Evolutionary conservation across 2,797 vertebrate genomes (phyloP).

Genomic region (Hapalemur alaotrensis): DNA sequence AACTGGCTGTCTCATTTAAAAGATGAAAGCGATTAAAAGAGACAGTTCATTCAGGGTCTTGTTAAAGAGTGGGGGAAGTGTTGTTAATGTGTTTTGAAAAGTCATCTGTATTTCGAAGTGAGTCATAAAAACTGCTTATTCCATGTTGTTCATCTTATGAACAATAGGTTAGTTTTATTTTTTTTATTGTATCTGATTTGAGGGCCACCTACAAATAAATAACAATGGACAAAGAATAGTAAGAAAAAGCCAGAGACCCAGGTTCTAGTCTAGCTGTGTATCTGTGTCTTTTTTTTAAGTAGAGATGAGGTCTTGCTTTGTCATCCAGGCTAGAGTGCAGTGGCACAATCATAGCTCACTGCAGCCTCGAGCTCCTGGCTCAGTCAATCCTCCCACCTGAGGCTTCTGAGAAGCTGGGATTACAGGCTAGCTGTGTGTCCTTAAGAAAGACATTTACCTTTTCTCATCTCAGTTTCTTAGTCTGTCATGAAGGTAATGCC

Average conservation of each 20-base stretch:
- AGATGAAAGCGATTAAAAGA: constrained; percentile 8
- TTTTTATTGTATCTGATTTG: background rate
- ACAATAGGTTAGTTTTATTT: constrained; percentile 25
- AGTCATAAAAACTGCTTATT: constrained; percentile 31
- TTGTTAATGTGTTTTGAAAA: constrained; percentile 36
- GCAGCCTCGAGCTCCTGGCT: background rate
- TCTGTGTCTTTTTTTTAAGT: background rate
- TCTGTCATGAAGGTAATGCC: background rate
- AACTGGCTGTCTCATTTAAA: constrained; percentile 43
- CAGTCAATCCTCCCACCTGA: background rate
- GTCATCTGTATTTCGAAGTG: background rate
- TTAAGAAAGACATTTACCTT: background rate
- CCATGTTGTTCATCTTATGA: constrained; percentile 24
- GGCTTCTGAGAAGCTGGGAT: background rate
- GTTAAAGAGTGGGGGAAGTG: background rate
- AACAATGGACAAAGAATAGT: background rate
- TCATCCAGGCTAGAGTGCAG: background rate
- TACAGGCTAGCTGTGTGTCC: background rate
- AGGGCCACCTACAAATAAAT: constrained; percentile 38
- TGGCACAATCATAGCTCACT: background rate
- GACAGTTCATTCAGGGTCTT: background rate
- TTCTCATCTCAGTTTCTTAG: background rate
- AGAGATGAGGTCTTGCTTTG: background rate
- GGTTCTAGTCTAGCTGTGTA: background rate
- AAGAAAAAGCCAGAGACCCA: background rate